phyloP scores from a whole-genome alignment of 2,888 invertebrate genomes.

The Agapostemon virescens region DNA sequence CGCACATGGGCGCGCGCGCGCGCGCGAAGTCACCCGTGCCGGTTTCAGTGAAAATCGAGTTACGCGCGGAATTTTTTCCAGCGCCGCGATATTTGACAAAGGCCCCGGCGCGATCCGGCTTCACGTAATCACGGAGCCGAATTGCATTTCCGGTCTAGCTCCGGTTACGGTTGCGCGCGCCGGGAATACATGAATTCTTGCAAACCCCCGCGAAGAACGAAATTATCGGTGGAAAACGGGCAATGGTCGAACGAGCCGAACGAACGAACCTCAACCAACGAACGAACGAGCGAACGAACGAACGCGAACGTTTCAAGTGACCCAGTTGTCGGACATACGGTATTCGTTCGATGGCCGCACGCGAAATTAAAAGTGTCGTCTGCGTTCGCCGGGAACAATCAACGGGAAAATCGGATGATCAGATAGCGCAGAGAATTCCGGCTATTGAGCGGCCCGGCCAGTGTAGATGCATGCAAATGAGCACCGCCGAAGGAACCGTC shows the following conservation, averaged over 20 bases:
- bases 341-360: neutral
- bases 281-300: neutral
- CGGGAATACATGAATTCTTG: slow-evolving; percentile 3
- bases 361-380: slow-evolving; percentile 42
- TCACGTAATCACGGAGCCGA: slow-evolving; percentile 6
- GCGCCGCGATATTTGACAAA: slow-evolving; percentile 19
- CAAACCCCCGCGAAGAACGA: neutral
- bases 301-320: neutral
- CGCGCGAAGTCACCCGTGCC: neutral
- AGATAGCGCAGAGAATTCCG: neutral
- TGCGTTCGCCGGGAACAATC: neutral
- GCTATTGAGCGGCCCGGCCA: neutral
- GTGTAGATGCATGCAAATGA: slow-evolving; percentile 46
- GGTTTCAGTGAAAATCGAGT: slow-evolving; percentile 1
- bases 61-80: slow-evolving; percentile 11
- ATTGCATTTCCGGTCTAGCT: slow-evolving; percentile 6
- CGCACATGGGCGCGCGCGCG: too few relatives aligned
- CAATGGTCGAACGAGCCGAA: neutral
- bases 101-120: neutral
- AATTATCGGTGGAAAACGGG: slow-evolving; percentile 5
- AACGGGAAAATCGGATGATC: slow-evolving; percentile 39
- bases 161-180: neutral
- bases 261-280: neutral
- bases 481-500: slow-evolving; percentile 13
- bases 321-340: slow-evolving; percentile 1